phyloP scores from a whole-genome alignment of 2,797 vertebrate genomes.

The Falco biarmicus region DNA sequence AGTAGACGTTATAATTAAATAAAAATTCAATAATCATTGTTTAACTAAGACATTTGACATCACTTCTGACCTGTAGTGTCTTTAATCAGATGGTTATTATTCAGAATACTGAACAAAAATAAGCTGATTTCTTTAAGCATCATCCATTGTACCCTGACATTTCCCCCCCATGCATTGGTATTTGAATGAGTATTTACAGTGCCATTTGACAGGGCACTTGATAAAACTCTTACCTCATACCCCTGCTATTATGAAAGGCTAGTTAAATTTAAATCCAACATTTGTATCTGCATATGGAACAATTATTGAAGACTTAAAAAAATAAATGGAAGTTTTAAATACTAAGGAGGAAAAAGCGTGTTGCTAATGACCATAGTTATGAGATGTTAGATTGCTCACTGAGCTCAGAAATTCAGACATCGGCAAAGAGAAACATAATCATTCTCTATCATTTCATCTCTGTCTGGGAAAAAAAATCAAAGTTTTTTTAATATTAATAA shows the following conservation, averaged over 20 bases:
- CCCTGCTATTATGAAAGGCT: neutral
- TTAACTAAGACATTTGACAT: neutral
- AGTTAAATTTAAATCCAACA: neutral
- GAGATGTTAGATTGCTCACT: neutral
- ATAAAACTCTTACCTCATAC: neutral
- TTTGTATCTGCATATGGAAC: neutral
- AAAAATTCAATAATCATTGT: neutral
- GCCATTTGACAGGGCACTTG: neutral
- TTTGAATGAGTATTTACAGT: neutral
- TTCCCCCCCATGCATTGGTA: fast-evolving
- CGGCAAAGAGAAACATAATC: neutral
- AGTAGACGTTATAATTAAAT: neutral
- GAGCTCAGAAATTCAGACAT: neutral
- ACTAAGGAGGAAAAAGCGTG: neutral
- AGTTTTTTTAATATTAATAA: neutral
- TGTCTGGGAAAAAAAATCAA: neutral
- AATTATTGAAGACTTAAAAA: neutral
- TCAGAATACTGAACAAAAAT: neutral
- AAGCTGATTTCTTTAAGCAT: neutral
- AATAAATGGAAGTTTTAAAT: neutral
- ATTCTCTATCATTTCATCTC: neutral
- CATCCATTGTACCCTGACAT: neutral
- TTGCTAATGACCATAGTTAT: neutral
- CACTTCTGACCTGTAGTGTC: neutral
- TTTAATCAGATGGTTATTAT: neutral